Evolutionary conservation across 2,113 vertebrate genomes (phyloP).

Genomic region (Zapornia atra): DNA sequence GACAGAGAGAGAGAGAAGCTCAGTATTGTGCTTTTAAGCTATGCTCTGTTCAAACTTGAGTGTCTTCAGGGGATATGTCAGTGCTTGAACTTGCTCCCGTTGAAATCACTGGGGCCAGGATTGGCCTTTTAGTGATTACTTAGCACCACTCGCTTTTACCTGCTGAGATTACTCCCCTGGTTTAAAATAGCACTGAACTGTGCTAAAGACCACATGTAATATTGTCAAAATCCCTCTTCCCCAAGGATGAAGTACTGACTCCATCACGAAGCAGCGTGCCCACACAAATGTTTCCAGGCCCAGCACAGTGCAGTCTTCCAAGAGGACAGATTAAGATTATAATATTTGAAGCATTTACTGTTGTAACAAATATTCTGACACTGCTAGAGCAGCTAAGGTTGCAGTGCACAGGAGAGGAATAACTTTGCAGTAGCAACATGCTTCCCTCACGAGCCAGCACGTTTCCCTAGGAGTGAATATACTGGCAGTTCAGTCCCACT

Average conservation of each 20-base stretch:
- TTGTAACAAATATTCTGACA: not conserved
- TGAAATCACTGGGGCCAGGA: not conserved
- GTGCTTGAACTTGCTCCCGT: conserved; percentile 51
- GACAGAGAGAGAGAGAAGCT: not conserved
- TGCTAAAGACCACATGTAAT: not conserved
- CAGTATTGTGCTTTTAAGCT: not conserved
- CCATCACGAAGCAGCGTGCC: not conserved
- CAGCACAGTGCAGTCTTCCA: not conserved
- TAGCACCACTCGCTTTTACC: not conserved
- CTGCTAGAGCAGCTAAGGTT: not conserved
- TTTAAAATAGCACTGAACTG: not conserved
- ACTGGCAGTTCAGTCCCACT: not conserved
- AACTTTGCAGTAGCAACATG: accelerated
- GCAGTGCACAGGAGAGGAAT: not conserved
- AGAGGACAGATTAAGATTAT: not conserved
- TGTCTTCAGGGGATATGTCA: conserved; percentile 21
- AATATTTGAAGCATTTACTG: not conserved
- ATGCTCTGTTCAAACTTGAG: conserved; percentile 40
- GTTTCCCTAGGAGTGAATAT: not conserved
- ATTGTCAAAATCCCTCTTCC: not conserved
- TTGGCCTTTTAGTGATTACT: not conserved
- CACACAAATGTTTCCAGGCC: not conserved
- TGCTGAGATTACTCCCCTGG: not conserved
- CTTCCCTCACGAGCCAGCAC: not conserved
- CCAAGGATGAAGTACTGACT: not conserved